Base-by-base conservation (phyloP, 1,140 invertebrate genomes). In the Pseudomyrmex flavicornis region DNA sequence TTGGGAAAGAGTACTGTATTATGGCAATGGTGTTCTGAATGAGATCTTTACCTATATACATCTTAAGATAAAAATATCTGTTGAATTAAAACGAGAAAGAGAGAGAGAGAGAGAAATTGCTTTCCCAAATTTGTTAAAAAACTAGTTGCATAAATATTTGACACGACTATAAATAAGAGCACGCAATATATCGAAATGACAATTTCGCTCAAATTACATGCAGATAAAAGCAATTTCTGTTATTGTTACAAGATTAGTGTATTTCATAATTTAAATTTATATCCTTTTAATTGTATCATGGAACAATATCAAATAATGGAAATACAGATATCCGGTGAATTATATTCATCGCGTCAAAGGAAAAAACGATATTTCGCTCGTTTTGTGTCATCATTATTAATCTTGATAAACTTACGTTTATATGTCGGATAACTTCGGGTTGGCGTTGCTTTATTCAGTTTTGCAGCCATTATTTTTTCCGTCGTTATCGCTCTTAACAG, bases 401-500 rank as follows among this genome's bases (percentile, higher is more conserved):
- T 77, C 61, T 50, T 22, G 62, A 77, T 76, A 76, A 77, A 83
- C 46, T 52, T 76, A 52, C 59, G 26, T 5, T 26, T 50, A 44
- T 20, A 46, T 65, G 48, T 72, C 48, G 26, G 12, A 54, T 17
- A 63, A 20, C 59, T 48, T 48, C 44, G 61, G 10, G 12, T 48
- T 35, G n/a, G 20, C 72, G 20, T 75, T 58, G 61, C 44, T 68
- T 75, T 52, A 77, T 77, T 83, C 50, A 68, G 54, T 61, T 61
- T 77, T n/a, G 20, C 22, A 62, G 20, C 20, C 48, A 82, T 75
- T 65, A 82, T 74, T 82, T 82, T 82, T 63, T 17, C 4, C 56
- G 58, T 54, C 26, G 79, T 82, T 82, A 82, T 75, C 58, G 26
- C 61, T 54, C 26, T 75, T 65, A 75, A 58, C 82, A 20, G 35